Conservation (phyloP, 2,888 invertebrate species). For the Cheilosia impressa region DNA sequence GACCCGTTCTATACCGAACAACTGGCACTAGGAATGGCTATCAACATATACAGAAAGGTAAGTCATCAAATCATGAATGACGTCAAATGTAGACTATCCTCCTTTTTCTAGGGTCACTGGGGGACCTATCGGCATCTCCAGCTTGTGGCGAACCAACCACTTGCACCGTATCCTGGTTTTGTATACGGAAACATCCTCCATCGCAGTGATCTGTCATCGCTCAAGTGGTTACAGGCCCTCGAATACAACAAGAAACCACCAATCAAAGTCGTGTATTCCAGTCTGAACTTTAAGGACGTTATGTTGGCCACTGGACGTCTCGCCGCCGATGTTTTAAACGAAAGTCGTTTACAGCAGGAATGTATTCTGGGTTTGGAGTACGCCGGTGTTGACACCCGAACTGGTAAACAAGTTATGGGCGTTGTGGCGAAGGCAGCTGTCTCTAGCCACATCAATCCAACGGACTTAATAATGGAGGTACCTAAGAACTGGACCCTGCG, state of each 20-base stretch:
- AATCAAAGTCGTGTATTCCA: constrained; percentile 85
- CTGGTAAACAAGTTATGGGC: constrained; percentile 87
- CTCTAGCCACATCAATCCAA: constrained; percentile 82
- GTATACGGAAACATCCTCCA: constrained; percentile 89
- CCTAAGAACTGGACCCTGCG: constrained; percentile 89
- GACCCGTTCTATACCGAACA: constrained; percentile 87
- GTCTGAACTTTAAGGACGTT: constrained; percentile 95
- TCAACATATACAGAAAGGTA: constrained; percentile 88
- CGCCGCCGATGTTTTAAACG: constrained; percentile 90
- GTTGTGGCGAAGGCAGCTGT: constrained; percentile 84
- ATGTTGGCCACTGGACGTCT: constrained; percentile 96
- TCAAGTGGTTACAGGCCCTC: constrained; percentile 90
- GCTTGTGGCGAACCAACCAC: constrained; percentile 82
- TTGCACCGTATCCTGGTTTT: constrained; percentile 85
- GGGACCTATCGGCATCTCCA: constrained; percentile 91
- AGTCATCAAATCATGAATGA: not conserved
- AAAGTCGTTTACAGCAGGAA: constrained; percentile 86
- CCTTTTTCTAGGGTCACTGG: constrained; percentile 81
- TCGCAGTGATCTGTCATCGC: constrained; percentile 92
- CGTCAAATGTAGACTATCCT: not conserved
- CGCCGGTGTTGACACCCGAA: constrained; percentile 84
- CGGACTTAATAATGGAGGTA: constrained; percentile 85
- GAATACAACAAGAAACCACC: constrained; percentile 85
- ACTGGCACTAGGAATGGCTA: constrained; percentile 88
- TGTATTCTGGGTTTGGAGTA: constrained; percentile 88